Evolutionary conservation across 2,888 invertebrate species (phyloP).

Genomic region (Liodrosophila aerea): DNA sequence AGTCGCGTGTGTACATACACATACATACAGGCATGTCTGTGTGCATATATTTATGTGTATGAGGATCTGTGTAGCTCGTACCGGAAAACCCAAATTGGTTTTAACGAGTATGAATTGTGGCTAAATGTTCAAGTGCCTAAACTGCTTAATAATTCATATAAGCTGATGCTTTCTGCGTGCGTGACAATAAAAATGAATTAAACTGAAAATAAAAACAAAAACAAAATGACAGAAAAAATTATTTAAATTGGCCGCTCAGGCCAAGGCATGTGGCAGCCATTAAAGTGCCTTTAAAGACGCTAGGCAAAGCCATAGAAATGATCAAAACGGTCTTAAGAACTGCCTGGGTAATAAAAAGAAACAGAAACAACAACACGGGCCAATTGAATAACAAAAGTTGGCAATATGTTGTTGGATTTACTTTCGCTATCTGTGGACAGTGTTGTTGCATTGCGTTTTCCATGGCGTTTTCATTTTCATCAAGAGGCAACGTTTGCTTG

Average conservation of each 20-base stretch:
- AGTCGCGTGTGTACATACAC: background rate
- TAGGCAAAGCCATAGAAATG: background rate
- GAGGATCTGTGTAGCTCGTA: slow-evolving; percentile 13
- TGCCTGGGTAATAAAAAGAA: slow-evolving; percentile 18
- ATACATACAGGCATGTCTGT: background rate
- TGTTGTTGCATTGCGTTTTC: slow-evolving; percentile 28
- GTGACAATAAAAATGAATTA: slow-evolving; percentile 39
- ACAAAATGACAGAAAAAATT: too few species aligned
- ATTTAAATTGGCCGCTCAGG: slow-evolving; percentile 10
- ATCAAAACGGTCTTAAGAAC: slow-evolving; percentile 42
- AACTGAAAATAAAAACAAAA: too few species aligned
- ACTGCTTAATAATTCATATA: slow-evolving; percentile 39
- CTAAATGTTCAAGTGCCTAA: slow-evolving; percentile 24
- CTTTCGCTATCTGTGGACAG: slow-evolving; percentile 53
- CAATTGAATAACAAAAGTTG: slow-evolving; percentile 4
- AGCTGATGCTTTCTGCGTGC: slow-evolving; percentile 40
- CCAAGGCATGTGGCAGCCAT: slow-evolving; percentile 52
- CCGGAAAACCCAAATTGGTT: slow-evolving; percentile 57
- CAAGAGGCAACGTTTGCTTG: slow-evolving; percentile 28
- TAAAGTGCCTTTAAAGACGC: slow-evolving; percentile 32
- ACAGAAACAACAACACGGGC: background rate
- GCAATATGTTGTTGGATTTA: slow-evolving; percentile 17
- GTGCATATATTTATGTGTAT: slow-evolving; percentile 2
- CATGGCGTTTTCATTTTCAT: slow-evolving; percentile 51
- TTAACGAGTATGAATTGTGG: slow-evolving; percentile 25